A percentile compares a stretch with the other conserved stretches of the same genome.
Conservation (phyloP, 1,140 invertebrate species). For the Drosophila kepulauana region DNA sequence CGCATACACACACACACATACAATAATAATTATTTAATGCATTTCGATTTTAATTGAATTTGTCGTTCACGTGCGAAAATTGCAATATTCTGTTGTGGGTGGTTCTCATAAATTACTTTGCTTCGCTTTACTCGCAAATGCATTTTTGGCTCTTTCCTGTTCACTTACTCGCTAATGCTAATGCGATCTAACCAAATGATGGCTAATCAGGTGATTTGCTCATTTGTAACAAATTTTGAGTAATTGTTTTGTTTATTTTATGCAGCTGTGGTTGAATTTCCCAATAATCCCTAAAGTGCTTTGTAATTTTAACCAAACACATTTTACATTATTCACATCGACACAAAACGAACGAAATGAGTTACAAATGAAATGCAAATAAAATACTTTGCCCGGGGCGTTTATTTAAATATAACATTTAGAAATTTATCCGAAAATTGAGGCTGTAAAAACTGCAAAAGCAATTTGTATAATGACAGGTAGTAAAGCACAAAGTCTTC, state of each 20-base stretch:
- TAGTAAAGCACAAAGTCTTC: conserved; percentile 28
- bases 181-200: conserved; percentile 53
- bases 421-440: conserved; percentile 14
- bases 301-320: neutral
- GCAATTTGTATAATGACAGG: conserved; percentile 45
- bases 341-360: conserved; percentile 36
- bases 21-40: conserved; percentile 51
- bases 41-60: conserved; percentile 55
- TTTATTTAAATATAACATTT: conserved; percentile 45
- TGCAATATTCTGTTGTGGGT: conserved; percentile 21
- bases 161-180: conserved; percentile 47
- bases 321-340: conserved; percentile 8
- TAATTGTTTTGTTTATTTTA: conserved; percentile 10
- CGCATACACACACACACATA: neutral
- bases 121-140: neutral
- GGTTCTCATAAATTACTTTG: conserved; percentile 12
- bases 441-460: conserved; percentile 17
- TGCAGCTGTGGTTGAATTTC: conserved; percentile 6
- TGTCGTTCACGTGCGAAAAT: conserved; percentile 40
- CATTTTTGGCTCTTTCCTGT: conserved; percentile 3
- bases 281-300: conserved; percentile 5
- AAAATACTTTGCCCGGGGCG: conserved; percentile 43
- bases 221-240: conserved; percentile 52
- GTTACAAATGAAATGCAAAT: conserved; percentile 55
- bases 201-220: conserved; percentile 63